Evolutionary conservation across 2,113 vertebrate species (phyloP), one percentile per base, ranked within the genome.

Genomic region (Oncorhynchus keta): DNA sequence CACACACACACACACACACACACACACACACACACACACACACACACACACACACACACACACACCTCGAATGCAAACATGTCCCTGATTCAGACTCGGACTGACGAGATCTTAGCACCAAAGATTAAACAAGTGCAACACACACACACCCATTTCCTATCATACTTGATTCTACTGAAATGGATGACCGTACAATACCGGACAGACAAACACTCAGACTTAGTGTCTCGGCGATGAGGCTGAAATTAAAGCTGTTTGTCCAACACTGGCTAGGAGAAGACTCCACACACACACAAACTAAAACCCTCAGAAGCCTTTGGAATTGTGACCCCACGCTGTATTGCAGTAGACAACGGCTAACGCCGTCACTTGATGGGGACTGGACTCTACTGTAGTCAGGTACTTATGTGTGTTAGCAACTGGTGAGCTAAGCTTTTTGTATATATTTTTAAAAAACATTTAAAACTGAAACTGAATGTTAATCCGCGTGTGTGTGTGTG

Each of bases 71-170:
- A 66, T 18, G 39, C 39, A 11, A 45, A 55, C 65, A 81, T 68
- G 83, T 94, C 92, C 92, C 92, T 93, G 93, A 94, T 90, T 91
- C 83, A 81, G 90, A 89, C 79, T 87, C 80, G 76, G 77, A 89
- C 82, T 77, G 74, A 85, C 84, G 28, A 87, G 79, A 87, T 89
- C 84, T 77, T 91, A 94, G 93, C 93, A 93, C 92, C 93, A 73
- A 85, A 85, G 87, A 84, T 89, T 90, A 80, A 77, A 85, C 86
- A 81, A 89, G 87, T 89, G 90, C 89, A 82, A 80, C 71, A 70
- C 70, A 77, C 67, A 68, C 76, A 45, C 77, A 68, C 69, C 8
- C 18, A 6, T 2, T 62, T 16, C 59, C n/a, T 7, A 8, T 45
- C 76, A 49, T 73, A 73, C 69, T 13, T 16, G 16, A 57, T 57